Base-by-base conservation (phyloP, 2,113 vertebrate genomes). In the Lipotes vexillifer region DNA sequence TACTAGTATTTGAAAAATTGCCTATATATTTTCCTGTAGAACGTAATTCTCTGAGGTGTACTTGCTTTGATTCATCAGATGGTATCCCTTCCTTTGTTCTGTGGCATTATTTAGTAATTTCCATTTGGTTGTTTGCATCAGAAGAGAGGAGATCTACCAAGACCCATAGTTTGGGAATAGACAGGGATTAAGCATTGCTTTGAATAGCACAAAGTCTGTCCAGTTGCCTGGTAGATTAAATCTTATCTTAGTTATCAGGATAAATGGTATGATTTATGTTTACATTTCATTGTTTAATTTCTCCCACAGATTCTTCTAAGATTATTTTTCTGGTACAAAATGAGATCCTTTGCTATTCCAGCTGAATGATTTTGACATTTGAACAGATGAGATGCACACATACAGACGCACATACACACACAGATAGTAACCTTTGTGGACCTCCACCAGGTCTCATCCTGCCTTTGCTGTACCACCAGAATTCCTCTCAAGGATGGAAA, bases 391-490 rank as follows among this genome's bases (percentile, higher is more conserved):
- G 72, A 25, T 29, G 17, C 7, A 21, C 41, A 66, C 44, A 65
- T 13, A 38, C 1, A 78, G 25, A 72, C 2, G 6, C 65, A 66
- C 33, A 72, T 14, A 3, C 25, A n/a, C 29, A 44, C 14, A 44
- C 23, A 65, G 2, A n/a, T 2, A 93, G 12, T 36, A 41, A 38
- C 15, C n/a, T 33, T 63, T 52, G 41, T 93, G 36, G 6, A 59
- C 3, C 31, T 46, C 25, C 3, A 29, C 8, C 3, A n/a, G 29
- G 7, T 17, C 6, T 66, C 21, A 33, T 31, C 11, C 31, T 52
- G 3, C 13, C 12, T 71, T 49, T 92, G 23, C 7, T 74, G 1
- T 20, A 2, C 1, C n/a, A 8, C 1, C 4, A 52, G 9, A 27
- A 5, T 59, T 33, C 36, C 12, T 65, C 31, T 92, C 27, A n/a